phyloP scores from a whole-genome alignment of 1,140 invertebrate species.

The Berghia stephanieae region DNA sequence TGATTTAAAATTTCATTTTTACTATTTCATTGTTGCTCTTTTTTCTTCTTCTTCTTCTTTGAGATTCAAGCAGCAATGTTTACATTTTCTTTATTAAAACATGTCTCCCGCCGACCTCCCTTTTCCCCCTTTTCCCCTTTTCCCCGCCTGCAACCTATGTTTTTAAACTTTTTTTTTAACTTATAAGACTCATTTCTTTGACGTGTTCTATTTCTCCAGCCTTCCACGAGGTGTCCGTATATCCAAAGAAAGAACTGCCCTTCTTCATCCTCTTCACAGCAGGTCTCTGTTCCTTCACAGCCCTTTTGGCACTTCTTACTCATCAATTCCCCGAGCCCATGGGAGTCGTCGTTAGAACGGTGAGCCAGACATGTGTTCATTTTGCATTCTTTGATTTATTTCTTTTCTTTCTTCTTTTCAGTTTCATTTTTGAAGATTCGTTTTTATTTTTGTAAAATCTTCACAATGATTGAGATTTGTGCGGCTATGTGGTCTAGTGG shows the following conservation, averaged over 20 bases:
- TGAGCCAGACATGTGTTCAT: conserved; percentile 54
- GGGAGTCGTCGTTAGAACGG: conserved; percentile 83
- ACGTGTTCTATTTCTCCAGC: conserved; percentile 66
- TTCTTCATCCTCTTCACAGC: conserved; percentile 96
- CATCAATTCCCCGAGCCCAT: conserved; percentile 95
- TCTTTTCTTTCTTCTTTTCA: not conserved
- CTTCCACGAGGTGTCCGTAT: conserved; percentile 95
- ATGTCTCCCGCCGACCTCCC: too few relatives aligned
- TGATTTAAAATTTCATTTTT: not conserved
- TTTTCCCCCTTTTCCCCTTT: too few relatives aligned
- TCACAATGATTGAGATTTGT: too few relatives aligned
- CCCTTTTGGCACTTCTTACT: conserved; percentile 88
- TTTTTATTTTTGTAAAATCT: too few relatives aligned
- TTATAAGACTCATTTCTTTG: not conserved
- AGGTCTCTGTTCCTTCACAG: conserved; percentile 92
- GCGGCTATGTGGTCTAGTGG: too few relatives aligned
- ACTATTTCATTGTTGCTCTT: not conserved
- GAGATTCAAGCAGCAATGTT: conserved; percentile 15
- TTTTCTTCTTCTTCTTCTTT: conserved; percentile 30
- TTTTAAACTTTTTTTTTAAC: too few relatives aligned
- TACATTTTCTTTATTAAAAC: too few relatives aligned
- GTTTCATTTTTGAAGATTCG: too few relatives aligned
- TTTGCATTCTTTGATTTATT: not conserved
- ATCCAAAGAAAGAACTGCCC: conserved; percentile 94
- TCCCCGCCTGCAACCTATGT: too few relatives aligned